phyloP scores from a whole-genome alignment of 2,888 invertebrate genomes.

The Leptopilina myrica region DNA sequence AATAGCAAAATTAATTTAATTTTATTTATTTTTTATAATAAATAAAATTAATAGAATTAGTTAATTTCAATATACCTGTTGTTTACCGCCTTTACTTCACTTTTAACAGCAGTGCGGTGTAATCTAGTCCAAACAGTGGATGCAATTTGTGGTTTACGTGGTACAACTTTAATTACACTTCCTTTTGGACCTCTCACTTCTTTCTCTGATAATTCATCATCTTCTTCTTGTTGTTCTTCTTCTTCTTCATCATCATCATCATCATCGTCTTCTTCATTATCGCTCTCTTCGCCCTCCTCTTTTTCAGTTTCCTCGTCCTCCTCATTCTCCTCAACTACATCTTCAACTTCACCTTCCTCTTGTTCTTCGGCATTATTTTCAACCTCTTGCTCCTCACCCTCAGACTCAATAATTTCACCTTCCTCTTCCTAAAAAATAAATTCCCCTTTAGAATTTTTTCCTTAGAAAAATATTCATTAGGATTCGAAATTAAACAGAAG shows the following conservation, averaged over 20 bases:
- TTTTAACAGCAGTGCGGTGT: constrained; percentile 69
- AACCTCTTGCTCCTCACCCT: constrained; percentile 46
- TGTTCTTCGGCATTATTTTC: constrained; percentile 57
- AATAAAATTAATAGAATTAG: too few relatives aligned
- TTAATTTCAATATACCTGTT: constrained; percentile 58
- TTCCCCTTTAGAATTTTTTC: background rate
- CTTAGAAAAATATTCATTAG: background rate
- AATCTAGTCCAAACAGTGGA: constrained; percentile 80
- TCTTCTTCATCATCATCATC: constrained; percentile 61
- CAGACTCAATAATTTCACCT: constrained; percentile 58
- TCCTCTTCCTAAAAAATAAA: constrained; percentile 52
- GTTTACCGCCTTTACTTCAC: constrained; percentile 57
- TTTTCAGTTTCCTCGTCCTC: constrained; percentile 59
- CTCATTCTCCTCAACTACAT: constrained; percentile 57
- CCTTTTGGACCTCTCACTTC: constrained; percentile 78
- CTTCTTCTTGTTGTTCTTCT: constrained; percentile 63
- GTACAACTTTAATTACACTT: constrained; percentile 79
- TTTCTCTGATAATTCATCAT: constrained; percentile 78
- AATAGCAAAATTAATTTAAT: constrained; percentile 2
- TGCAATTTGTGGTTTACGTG: constrained; percentile 74
- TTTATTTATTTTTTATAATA: too few relatives aligned
- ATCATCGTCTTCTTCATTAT: constrained; percentile 50
- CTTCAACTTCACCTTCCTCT: constrained; percentile 58
- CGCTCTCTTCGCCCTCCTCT: constrained; percentile 58
- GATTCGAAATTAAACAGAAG: background rate